These are phyloP conservation scores for Copidosoma floridanum DNA, from an alignment of 1,140 invertebrate genomes.

Conservation along the genomic window DNA sequence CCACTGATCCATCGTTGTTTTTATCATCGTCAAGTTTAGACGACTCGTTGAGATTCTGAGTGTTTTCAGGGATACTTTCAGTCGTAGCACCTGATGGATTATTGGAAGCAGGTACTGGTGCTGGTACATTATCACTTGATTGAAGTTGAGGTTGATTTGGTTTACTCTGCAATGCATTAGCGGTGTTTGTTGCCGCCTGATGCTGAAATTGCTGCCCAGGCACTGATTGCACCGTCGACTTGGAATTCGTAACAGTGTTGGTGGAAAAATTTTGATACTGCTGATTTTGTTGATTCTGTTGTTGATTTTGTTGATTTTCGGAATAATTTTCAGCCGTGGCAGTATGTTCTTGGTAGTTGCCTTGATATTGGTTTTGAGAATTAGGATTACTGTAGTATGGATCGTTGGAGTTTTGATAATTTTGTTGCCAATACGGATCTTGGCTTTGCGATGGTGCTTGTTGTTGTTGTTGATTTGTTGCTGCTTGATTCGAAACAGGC, in stretches of 20 bases:
- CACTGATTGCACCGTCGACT: background rate
- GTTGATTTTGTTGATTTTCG: slow-evolving; percentile 15
- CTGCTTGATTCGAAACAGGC: background rate
- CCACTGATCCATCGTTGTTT: slow-evolving; percentile 51
- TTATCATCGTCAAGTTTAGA: slow-evolving; percentile 32
- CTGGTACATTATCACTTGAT: background rate
- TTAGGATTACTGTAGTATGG: slow-evolving; percentile 42
- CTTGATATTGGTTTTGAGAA: slow-evolving; percentile 44
- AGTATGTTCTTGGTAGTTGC: slow-evolving; percentile 37
- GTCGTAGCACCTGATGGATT: too few relatives aligned
- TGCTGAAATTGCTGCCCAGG: slow-evolving; percentile 23
- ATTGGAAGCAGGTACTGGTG: background rate
- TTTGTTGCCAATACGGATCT: slow-evolving; percentile 50
- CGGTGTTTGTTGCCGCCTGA: background rate
- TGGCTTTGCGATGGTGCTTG: slow-evolving; percentile 36
- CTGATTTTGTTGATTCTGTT: slow-evolving; percentile 48
- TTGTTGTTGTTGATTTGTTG: background rate
- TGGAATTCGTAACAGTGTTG: slow-evolving; percentile 23
- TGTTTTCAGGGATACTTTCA: too few relatives aligned
- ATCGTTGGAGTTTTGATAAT: slow-evolving; percentile 47
- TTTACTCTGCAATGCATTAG: slow-evolving; percentile 25
- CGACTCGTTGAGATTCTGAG: too few relatives aligned
- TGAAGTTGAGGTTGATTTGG: slow-evolving; percentile 3
- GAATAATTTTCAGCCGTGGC: background rate
- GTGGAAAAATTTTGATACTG: slow-evolving; percentile 41